phyloP scores from a whole-genome alignment of 92 coral and sea anemone species.

The Palythoa heliodiscus region DNA sequence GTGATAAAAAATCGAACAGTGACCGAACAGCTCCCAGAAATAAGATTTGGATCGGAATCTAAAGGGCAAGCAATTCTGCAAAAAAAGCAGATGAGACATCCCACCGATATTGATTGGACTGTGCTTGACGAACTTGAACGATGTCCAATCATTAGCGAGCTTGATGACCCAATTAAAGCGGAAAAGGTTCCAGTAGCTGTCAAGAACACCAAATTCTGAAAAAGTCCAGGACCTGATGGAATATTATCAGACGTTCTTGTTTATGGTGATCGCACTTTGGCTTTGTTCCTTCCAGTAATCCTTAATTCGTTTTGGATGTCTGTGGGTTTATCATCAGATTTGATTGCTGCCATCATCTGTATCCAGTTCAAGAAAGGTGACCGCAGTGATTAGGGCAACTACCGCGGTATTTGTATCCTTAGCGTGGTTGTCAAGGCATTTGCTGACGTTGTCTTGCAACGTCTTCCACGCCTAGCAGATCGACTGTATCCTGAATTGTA shows the following conservation, averaged over 20 bases:
- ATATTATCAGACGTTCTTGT: too few relatives aligned
- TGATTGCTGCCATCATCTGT: too few relatives aligned
- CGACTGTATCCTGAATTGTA: neutral
- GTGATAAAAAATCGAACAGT: too few relatives aligned
- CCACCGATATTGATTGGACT: slow-evolving; percentile 45
- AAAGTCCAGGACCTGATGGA: neutral
- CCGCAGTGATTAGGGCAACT: too few relatives aligned
- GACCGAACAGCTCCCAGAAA: too few relatives aligned
- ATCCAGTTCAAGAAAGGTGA: too few relatives aligned
- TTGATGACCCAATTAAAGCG: slow-evolving; percentile 18
- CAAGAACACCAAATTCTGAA: neutral
- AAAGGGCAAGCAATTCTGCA: neutral
- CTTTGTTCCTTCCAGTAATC: neutral
- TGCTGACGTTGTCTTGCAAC: neutral
- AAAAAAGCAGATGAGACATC: slow-evolving; percentile 46
- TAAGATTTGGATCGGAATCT: too few relatives aligned
- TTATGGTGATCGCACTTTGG: too few relatives aligned
- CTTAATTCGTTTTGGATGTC: slow-evolving; percentile 12
- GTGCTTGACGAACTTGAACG: slow-evolving; percentile 1
- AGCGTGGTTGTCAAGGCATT: too few relatives aligned
- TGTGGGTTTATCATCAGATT: neutral
- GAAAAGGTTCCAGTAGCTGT: slow-evolving; percentile 44
- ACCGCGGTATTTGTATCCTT: too few relatives aligned
- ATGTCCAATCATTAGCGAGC: slow-evolving; percentile 23
- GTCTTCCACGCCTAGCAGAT: neutral